A percentile compares a stretch with the other conserved stretches of the same genome.
These are phyloP conservation scores for Oplegnathus fasciatus DNA, from an alignment of 2,113 vertebrate species.

Conservation along the genomic window DNA sequence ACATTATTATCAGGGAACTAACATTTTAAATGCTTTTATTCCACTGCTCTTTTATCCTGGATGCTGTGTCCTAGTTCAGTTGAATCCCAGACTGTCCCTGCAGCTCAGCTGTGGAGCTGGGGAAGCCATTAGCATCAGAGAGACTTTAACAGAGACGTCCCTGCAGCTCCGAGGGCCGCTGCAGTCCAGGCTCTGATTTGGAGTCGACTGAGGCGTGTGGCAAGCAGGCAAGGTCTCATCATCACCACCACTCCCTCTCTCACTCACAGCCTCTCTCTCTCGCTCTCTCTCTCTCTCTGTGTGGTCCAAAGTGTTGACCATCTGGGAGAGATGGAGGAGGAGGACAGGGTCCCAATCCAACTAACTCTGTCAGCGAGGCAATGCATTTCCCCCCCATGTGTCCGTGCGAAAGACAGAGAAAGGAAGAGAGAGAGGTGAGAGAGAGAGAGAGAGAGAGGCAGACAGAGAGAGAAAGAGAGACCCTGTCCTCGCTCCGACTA, in stretches of 20 bases:
- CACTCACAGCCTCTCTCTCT: conserved; percentile 11
- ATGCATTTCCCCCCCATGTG: conserved; percentile 45
- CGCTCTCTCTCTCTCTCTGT: conserved; percentile 48
- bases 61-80: conserved; percentile 6
- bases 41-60: conserved; percentile 5
- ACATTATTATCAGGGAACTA: background rate
- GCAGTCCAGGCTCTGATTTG: conserved; percentile 40
- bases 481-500: conserved; percentile 64
- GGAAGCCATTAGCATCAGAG: conserved; percentile 63
- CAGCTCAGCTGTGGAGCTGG: conserved; percentile 57
- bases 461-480: conserved; percentile 38
- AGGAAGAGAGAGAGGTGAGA: conserved; percentile 31
- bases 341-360: conserved; percentile 74
- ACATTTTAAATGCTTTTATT: background rate
- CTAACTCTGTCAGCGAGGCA: conserved; percentile 73
- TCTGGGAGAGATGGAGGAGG: conserved; percentile 65
- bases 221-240: conserved; percentile 61
- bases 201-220: conserved; percentile 56
- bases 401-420: conserved; percentile 41
- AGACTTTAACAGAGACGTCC: conserved; percentile 59
- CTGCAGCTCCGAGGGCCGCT: conserved; percentile 43
- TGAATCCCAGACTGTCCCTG: conserved; percentile 19
- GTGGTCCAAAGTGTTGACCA: conserved; percentile 71
- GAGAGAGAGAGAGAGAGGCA: conserved; percentile 16
- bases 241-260: conserved; percentile 48